Evolutionary conservation across 2,113 vertebrate genomes (phyloP).

Genomic region (Albula goreensis): DNA sequence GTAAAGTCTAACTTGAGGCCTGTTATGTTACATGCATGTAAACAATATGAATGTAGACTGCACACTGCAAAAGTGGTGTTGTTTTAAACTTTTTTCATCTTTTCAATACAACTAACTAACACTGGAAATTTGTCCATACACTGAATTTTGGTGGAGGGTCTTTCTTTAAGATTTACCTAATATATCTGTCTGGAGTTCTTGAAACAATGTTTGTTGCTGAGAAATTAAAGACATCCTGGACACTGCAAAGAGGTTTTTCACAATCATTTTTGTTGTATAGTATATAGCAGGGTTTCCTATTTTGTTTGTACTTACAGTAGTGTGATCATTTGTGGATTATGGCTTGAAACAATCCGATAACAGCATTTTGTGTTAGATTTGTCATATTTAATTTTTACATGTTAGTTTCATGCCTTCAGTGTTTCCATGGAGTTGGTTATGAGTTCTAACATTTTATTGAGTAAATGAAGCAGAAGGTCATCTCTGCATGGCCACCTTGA

Average conservation of each 20-base stretch:
- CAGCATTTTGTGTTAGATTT: neutral
- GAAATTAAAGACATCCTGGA: neutral
- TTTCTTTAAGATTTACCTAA: neutral
- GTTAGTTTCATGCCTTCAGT: neutral
- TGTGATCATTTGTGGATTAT: neutral
- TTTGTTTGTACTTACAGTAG: neutral
- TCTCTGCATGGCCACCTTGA: neutral
- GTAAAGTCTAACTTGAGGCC: neutral
- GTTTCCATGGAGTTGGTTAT: neutral
- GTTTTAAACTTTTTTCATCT: slow-evolving; percentile 44
- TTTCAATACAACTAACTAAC: slow-evolving; percentile 24
- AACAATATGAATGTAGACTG: slow-evolving; percentile 19
- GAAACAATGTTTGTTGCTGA: neutral
- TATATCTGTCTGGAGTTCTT: neutral
- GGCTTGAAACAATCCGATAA: neutral
- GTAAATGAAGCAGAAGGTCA: neutral
- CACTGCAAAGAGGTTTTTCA: neutral
- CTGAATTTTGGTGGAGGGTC: slow-evolving; percentile 42
- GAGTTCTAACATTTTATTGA: neutral
- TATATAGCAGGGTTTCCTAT: neutral
- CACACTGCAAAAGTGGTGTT: slow-evolving; percentile 35
- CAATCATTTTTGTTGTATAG: neutral
- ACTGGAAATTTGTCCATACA: slow-evolving; percentile 60
- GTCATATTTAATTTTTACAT: neutral
- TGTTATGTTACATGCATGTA: slow-evolving; percentile 5